Conservation (phyloP, 1,140 invertebrate species). For the Hetaerina americana region DNA sequence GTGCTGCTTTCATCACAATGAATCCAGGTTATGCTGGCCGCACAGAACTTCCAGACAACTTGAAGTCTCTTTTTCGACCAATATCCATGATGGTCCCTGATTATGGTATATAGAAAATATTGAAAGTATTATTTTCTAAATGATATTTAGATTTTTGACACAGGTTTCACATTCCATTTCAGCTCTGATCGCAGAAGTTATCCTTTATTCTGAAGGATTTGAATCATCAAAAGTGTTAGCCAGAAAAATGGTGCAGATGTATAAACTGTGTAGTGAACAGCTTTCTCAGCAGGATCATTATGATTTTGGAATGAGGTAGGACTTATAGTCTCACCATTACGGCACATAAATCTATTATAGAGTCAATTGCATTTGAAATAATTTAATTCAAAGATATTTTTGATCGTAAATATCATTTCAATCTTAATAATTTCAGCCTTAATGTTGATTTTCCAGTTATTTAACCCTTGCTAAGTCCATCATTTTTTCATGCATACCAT, state of each 20-base stretch:
- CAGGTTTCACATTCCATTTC: conserved; percentile 13
- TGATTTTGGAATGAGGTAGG: conserved; percentile 83
- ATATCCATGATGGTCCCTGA: conserved; percentile 91
- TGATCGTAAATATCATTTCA: conserved; percentile 2
- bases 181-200: conserved; percentile 84
- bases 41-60: conserved; percentile 67
- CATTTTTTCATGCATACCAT: too few relatives aligned
- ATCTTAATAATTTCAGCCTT: too few relatives aligned
- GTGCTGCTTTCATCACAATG: conserved; percentile 83
- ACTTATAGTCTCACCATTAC: neutral
- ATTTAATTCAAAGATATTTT: conserved; percentile 7
- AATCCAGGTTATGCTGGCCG: conserved; percentile 82
- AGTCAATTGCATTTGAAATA: neutral
- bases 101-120: conserved; percentile 42
- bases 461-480: too few relatives aligned
- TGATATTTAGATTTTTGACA: neutral
- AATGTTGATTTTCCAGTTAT: too few relatives aligned
- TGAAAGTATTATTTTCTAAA: conserved; percentile 5
- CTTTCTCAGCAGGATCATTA: conserved; percentile 87
- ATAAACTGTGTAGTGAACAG: conserved; percentile 83
- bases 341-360: neutral
- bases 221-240: conserved; percentile 72
- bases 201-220: conserved; percentile 83
- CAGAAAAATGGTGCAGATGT: conserved; percentile 84
- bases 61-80: conserved; percentile 75